Evolutionary conservation across 2,113 vertebrate species (phyloP).

Genomic region (Zapus hudsonius): DNA sequence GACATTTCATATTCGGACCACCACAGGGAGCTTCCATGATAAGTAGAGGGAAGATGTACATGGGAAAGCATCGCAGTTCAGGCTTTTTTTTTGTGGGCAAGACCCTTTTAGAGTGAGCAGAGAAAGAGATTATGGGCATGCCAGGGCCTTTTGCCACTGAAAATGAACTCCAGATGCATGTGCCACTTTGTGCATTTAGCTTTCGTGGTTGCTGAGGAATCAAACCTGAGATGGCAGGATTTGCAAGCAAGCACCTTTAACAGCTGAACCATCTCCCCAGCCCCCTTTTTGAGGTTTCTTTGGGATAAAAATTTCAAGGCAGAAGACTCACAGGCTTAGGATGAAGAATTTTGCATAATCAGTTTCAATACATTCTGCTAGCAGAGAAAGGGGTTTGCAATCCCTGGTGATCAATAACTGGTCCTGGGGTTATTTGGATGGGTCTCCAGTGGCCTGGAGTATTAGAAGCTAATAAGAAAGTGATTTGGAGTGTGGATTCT

Average conservation of each 20-base stretch:
- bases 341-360: background rate
- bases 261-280: too few species aligned
- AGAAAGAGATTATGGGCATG: too few species aligned
- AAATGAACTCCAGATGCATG: too few species aligned
- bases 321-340: background rate
- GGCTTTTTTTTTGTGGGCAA: background rate
- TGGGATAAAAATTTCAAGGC: background rate
- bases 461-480: background rate
- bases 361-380: background rate
- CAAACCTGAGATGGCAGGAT: too few species aligned
- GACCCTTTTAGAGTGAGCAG: background rate
- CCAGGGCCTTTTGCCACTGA: too few species aligned
- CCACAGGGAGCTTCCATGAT: background rate
- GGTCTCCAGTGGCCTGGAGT: background rate
- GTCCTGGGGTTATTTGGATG: background rate
- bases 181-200: too few species aligned
- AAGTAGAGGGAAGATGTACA: too few species aligned
- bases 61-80: background rate
- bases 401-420: background rate
- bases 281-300: background rate
- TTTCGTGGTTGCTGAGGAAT: too few species aligned
- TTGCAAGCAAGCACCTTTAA: too few species aligned
- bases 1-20: too few species aligned
- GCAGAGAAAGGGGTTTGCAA: background rate
- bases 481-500: background rate